A percentile compares a stretch with the other conserved stretches of the same genome.
phyloP scores from a whole-genome alignment of 1,140 invertebrate species.

The Trinorchestia longiramus region DNA sequence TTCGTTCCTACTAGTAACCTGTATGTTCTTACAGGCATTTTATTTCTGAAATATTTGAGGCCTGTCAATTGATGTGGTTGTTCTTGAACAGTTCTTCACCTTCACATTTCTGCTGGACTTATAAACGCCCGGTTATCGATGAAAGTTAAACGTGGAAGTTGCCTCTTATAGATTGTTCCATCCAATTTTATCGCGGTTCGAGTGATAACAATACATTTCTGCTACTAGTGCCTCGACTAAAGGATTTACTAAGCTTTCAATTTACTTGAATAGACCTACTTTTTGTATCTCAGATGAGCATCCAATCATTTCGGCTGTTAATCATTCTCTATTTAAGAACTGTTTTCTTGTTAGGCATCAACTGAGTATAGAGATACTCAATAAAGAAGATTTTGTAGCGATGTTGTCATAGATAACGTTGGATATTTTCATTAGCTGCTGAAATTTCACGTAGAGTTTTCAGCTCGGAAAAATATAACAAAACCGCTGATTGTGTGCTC shows the following conservation, averaged over 20 bases:
- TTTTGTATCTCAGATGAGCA: neutral
- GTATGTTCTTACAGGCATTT: neutral
- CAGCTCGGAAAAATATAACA: neutral
- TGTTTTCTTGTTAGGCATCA: neutral
- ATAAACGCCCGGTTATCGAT: too few relatives aligned
- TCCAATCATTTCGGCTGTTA: neutral
- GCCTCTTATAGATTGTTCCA: neutral
- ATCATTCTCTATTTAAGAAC: neutral
- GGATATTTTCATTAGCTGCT: neutral
- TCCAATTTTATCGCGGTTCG: too few relatives aligned
- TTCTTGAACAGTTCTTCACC: neutral
- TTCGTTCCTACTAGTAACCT: neutral
- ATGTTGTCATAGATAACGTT: neutral
- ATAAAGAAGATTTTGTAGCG: neutral
- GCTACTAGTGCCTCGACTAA: neutral
- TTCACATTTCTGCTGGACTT: too few relatives aligned
- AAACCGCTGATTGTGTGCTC: neutral
- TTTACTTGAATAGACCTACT: neutral
- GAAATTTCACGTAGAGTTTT: neutral
- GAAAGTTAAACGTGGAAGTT: neutral
- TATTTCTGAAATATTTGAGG: neutral
- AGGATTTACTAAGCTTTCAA: neutral
- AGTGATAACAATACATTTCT: neutral
- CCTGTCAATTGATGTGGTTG: neutral
- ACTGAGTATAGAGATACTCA: neutral